phyloP scores from a whole-genome alignment of 2,797 vertebrate species.

The Hybognathus amarus region DNA sequence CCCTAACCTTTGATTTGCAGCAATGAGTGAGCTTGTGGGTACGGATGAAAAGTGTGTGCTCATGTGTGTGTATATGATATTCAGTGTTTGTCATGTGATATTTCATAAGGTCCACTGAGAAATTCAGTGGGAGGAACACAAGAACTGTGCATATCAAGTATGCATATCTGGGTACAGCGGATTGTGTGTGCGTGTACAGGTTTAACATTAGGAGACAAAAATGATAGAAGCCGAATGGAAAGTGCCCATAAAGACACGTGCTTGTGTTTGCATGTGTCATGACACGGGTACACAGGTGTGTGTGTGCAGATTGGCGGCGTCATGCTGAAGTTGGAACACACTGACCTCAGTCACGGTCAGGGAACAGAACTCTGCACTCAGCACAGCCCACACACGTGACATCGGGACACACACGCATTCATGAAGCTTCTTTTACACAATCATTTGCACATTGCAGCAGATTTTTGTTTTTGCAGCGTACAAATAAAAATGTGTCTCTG shows the following conservation, averaged over 20 bases:
- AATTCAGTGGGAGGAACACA: slow-evolving; percentile 17
- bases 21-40: slow-evolving; percentile 28
- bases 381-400: slow-evolving; percentile 49
- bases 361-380: slow-evolving; percentile 70
- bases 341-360: slow-evolving; percentile 61
- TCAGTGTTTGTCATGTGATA: slow-evolving; percentile 50
- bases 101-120: slow-evolving; percentile 20
- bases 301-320: slow-evolving; percentile 71
- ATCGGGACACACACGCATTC: slow-evolving; percentile 30
- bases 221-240: background rate
- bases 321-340: slow-evolving; percentile 62
- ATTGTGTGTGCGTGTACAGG: slow-evolving; percentile 48
- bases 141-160: background rate
- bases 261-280: slow-evolving; percentile 14
- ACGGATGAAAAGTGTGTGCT: slow-evolving; percentile 8
- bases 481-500: background rate
- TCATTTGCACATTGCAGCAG: background rate
- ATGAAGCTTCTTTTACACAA: slow-evolving; percentile 4
- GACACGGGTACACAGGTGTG: slow-evolving; percentile 21
- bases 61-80: slow-evolving; percentile 33
- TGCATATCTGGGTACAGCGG: slow-evolving; percentile 9
- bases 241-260: background rate
- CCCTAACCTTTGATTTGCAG: slow-evolving; percentile 8
- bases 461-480: background rate
- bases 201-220: background rate